Evolutionary conservation across 2,113 vertebrate genomes (phyloP).

Genomic region (Clarias macrocephalus): DNA sequence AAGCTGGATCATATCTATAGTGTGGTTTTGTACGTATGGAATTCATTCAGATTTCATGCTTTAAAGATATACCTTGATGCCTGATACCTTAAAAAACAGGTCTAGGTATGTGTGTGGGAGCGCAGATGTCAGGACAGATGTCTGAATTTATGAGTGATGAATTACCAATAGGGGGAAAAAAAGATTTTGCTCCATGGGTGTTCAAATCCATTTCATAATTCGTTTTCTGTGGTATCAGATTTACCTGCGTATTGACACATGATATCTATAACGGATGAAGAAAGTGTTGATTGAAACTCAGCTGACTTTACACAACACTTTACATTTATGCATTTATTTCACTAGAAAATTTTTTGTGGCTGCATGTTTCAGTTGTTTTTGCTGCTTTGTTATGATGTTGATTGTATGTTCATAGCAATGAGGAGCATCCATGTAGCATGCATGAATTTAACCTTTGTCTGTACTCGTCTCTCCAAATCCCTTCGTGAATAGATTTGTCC

Average conservation of each 20-base stretch:
- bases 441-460: constrained; percentile 60
- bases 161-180: neutral
- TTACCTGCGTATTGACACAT: constrained; percentile 65
- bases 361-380: constrained; percentile 4
- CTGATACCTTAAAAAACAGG: neutral
- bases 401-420: constrained; percentile 63
- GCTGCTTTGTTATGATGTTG: constrained; percentile 62
- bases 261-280: neutral
- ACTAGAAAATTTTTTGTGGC: constrained; percentile 12
- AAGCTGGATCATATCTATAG: neutral
- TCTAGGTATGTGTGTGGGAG: neutral
- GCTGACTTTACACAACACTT: neutral
- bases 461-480: constrained; percentile 28
- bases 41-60: neutral
- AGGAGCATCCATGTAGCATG: constrained; percentile 73
- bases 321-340: neutral
- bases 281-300: constrained; percentile 16
- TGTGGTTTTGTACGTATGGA: neutral
- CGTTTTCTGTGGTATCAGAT: constrained; percentile 57
- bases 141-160: constrained; percentile 4
- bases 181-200: neutral
- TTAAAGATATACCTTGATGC: neutral
- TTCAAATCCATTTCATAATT: constrained; percentile 9
- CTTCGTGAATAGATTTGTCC: constrained; percentile 32
- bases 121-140: neutral